Evolutionary conservation across 2,797 vertebrate species (phyloP).

Genomic region (Lates japonicus): DNA sequence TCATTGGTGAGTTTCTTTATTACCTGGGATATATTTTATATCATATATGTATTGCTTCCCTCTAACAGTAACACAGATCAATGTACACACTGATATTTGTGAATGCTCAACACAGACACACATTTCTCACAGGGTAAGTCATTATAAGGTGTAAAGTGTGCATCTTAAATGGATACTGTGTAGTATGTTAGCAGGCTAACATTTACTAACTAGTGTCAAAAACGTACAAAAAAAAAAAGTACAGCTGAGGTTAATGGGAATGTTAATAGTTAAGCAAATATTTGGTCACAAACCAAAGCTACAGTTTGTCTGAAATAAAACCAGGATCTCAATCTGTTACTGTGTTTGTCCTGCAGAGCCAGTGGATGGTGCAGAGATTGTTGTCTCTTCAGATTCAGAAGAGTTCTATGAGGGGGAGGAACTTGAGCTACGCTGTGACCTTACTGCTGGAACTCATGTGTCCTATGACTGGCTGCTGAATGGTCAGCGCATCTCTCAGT

Average conservation of each 20-base stretch:
- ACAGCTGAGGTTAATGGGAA: no score
- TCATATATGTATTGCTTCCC: background rate
- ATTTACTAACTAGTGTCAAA: background rate
- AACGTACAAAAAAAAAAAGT: no score
- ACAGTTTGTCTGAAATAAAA: background rate
- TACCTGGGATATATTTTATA: background rate
- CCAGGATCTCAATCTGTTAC: background rate
- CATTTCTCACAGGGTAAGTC: no score
- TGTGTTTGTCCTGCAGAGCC: constrained; percentile 61
- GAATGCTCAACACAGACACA: background rate
- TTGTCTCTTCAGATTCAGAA: background rate
- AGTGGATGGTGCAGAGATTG: constrained; percentile 45
- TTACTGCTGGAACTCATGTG: constrained; percentile 62
- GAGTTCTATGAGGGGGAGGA: constrained; percentile 68
- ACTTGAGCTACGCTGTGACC: constrained; percentile 66
- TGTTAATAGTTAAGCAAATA: no score
- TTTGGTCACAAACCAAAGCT: no score
- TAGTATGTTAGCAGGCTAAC: no score
- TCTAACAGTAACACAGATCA: background rate
- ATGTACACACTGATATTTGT: background rate
- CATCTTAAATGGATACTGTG: background rate
- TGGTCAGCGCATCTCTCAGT: background rate
- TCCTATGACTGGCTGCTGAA: constrained; percentile 77
- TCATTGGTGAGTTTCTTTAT: constrained; percentile 76
- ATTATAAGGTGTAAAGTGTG: no score